phyloP scores from a whole-genome alignment of 1,140 invertebrate genomes.

The Nixonia krombeini region DNA sequence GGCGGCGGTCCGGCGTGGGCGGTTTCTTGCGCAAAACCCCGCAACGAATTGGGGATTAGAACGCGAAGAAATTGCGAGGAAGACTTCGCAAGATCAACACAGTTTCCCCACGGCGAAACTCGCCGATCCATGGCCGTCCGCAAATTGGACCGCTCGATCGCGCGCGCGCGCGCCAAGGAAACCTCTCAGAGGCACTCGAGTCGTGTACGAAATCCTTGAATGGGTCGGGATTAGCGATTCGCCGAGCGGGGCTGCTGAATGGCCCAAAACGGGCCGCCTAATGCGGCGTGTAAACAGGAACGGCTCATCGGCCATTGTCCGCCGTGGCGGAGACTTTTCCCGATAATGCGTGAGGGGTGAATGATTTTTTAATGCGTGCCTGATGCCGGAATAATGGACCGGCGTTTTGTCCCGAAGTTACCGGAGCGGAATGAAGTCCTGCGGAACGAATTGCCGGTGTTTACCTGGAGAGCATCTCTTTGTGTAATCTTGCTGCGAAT shows the following conservation, averaged over 20 bases:
- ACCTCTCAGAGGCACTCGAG: too few species aligned
- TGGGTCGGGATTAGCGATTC: constrained; percentile 31
- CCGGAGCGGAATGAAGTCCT: too few species aligned
- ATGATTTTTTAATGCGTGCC: not conserved
- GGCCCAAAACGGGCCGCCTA: constrained; percentile 17
- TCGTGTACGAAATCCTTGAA: constrained; percentile 37
- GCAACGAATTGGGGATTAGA: not conserved
- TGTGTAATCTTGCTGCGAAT: too few species aligned
- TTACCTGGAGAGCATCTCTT: too few species aligned
- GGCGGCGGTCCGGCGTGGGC: constrained; percentile 8
- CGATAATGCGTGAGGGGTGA: too few species aligned
- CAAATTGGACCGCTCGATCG: constrained; percentile 8
- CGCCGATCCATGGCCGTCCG: too few species aligned
- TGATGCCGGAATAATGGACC: not conserved
- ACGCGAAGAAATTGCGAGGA: not conserved
- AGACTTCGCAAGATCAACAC: too few species aligned
- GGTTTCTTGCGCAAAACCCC: not conserved
- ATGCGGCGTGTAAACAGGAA: constrained; percentile 41
- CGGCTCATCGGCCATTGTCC: too few species aligned
- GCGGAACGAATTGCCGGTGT: too few species aligned
- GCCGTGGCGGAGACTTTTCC: too few species aligned
- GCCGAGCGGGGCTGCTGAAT: constrained; percentile 38
- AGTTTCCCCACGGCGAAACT: too few species aligned
- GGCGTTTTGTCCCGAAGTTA: not conserved
- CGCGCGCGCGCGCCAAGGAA: constrained; percentile 24